Evolutionary conservation across 1,140 invertebrate species (phyloP), one percentile per base, ranked within the genome.

Genomic region (Plectrocnemia conspersa): DNA sequence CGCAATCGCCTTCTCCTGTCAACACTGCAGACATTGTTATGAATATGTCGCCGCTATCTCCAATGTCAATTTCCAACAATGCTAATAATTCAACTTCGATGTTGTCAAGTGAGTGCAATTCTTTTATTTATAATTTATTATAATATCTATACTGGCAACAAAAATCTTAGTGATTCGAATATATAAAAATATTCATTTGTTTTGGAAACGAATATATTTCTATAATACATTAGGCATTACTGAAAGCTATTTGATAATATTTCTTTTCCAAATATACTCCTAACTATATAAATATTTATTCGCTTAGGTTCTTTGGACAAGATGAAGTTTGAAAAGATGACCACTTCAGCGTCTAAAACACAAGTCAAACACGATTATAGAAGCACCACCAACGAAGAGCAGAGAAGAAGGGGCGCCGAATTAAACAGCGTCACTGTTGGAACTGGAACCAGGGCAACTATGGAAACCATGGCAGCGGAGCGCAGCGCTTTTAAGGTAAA

Each of bases 331-430:
- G 87, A 86, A 73, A 88, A 86, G 64, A 80, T 82, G 62, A 79
- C 82, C 63, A 86, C 85, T 22, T 88, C 86, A 19, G 84, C 86
- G 3, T 86, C 83, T 10, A 88, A 86, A 58, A 88, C 86, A 1
- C 86, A 89, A 66, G 82, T 88, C n/a, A 84, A 84, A 33, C 88
- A 91, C 65, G 85, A 84, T 42, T 88, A 84, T 66, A 90, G 85
- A 91, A 62, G 83, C 84, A 61, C 81, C 83, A 64, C 74, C 74
- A 66, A 69, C 85, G n/a, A 89, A 90, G 82, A 84, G 77, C 84
- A 87, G 66, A 80, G 83, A 15, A 65, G 93, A 38, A n/a, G n/a
- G n/a, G 85, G 91, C 64, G 77, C 89, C 5, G 85, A 84, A 1
- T n/a, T n/a, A 88, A 91, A 63, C 69, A 91, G 35, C 86, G 83